Percentiles rank a stretch among this genome's conserved stretches.
Conservation (phyloP, 2,888 invertebrate species). For the Calephelis perditalis region DNA sequence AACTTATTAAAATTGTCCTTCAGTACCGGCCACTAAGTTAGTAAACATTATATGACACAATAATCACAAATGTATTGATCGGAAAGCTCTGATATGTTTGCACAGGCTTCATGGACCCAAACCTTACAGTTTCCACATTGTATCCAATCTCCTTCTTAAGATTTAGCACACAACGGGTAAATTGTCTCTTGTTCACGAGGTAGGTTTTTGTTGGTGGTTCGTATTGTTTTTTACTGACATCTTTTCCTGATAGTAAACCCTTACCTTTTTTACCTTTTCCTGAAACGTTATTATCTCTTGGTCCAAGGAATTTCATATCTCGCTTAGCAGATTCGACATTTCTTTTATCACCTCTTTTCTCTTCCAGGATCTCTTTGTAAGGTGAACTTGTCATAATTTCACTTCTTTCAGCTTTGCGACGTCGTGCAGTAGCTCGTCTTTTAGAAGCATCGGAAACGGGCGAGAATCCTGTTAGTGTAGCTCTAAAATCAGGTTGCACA, state of each 20-base stretch:
- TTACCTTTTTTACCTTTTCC: neutral
- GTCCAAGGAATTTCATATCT: neutral
- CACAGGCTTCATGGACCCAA: constrained; percentile 16
- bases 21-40: constrained; percentile 13
- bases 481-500: neutral
- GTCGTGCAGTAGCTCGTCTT: constrained; percentile 24
- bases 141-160: constrained; percentile 25
- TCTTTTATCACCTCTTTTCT: constrained; percentile 16
- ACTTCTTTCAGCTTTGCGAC: constrained; percentile 24
- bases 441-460: constrained; percentile 25
- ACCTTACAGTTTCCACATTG: constrained; percentile 25
- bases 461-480: constrained; percentile 19
- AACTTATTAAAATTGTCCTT: constrained; percentile 10
- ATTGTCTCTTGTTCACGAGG: constrained; percentile 1
- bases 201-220: neutral
- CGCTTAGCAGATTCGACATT: neutral
- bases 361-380: constrained; percentile 25
- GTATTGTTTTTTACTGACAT: neutral
- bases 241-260: neutral
- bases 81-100: constrained; percentile 12
- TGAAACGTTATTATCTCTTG: neutral
- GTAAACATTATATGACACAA: constrained; percentile 12
- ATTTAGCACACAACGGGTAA: constrained; percentile 22
- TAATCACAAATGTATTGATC: constrained; percentile 17
- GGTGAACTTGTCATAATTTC: constrained; percentile 23